Conservation (phyloP, 2,113 vertebrate genomes). For the Ceyx melanurus region DNA sequence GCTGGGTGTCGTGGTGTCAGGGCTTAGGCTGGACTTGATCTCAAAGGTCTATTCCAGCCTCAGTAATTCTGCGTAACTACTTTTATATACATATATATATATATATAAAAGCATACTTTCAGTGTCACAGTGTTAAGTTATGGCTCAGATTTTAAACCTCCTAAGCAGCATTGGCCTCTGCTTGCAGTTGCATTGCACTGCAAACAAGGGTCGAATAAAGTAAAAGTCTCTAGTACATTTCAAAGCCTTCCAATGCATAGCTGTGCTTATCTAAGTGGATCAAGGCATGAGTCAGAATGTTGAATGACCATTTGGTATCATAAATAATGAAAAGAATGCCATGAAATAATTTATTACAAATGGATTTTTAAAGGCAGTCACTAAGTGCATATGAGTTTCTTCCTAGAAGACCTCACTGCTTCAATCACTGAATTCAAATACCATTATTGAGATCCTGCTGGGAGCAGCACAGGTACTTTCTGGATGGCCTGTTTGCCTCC, state of each 20-base stretch:
- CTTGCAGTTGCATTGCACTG: neutral
- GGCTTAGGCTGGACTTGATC: no score
- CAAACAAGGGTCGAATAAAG: neutral
- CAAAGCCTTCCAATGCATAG: neutral
- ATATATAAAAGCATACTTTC: neutral
- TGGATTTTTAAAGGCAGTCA: slow-evolving; percentile 34
- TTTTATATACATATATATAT: neutral
- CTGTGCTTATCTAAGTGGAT: slow-evolving; percentile 26
- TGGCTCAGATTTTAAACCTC: neutral
- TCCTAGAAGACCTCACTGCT: neutral
- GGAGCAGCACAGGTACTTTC: neutral
- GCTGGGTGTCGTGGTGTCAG: no score
- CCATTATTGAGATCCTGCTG: slow-evolving; percentile 22
- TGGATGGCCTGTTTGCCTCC: neutral
- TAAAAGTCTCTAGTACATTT: neutral
- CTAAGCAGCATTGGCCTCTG: neutral
- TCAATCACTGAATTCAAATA: slow-evolving; percentile 49
- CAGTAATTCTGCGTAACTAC: no score
- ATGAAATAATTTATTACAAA: slow-evolving; percentile 65
- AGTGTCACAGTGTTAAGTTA: neutral
- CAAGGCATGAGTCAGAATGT: slow-evolving; percentile 5
- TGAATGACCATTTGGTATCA: slow-evolving; percentile 27
- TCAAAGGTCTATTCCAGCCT: no score
- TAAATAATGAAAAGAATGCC: slow-evolving; percentile 32
- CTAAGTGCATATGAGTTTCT: slow-evolving; percentile 34